Conservation (phyloP, 1,140 invertebrate genomes). For the Polypedilum pembai region DNA sequence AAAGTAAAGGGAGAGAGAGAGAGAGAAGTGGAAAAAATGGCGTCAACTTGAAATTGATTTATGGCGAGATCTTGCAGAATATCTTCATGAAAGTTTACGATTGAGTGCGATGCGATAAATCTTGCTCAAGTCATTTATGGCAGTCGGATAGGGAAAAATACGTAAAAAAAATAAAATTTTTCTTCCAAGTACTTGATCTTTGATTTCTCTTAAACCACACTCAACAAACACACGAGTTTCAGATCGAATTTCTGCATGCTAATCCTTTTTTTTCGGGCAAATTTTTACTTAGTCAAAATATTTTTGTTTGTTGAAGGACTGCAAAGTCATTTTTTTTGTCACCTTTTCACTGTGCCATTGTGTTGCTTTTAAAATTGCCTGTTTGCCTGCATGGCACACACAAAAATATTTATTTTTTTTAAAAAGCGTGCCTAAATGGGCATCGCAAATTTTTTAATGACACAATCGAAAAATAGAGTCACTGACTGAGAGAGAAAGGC, state of each 20-base stretch:
- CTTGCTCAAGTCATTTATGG: constrained; percentile 17
- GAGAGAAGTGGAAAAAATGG: not conserved
- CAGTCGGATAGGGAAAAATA: constrained; percentile 3
- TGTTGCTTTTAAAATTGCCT: not conserved
- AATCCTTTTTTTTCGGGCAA: not conserved
- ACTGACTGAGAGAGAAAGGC: not conserved
- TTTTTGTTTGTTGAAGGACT: not conserved
- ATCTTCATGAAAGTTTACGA: constrained; percentile 18
- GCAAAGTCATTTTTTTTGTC: constrained; percentile 11
- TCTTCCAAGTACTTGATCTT: not conserved
- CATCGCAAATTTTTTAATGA: constrained; percentile 19
- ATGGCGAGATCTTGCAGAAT: constrained; percentile 16
- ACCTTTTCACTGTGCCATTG: not conserved
- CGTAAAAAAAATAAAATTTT: not conserved
- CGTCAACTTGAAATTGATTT: constrained; percentile 18
- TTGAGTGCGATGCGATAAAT: constrained; percentile 16
- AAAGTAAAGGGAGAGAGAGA: not conserved
- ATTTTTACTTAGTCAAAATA: not conserved
- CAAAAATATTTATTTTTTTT: constrained; percentile 5
- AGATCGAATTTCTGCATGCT: not conserved
- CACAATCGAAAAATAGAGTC: not conserved
- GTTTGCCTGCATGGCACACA: not conserved
- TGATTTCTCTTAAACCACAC: not conserved
- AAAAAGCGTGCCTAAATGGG: constrained; percentile 16
- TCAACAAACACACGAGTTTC: not conserved